Conservation (phyloP, 2,888 invertebrate species). For the Heteropelma amictum region DNA sequence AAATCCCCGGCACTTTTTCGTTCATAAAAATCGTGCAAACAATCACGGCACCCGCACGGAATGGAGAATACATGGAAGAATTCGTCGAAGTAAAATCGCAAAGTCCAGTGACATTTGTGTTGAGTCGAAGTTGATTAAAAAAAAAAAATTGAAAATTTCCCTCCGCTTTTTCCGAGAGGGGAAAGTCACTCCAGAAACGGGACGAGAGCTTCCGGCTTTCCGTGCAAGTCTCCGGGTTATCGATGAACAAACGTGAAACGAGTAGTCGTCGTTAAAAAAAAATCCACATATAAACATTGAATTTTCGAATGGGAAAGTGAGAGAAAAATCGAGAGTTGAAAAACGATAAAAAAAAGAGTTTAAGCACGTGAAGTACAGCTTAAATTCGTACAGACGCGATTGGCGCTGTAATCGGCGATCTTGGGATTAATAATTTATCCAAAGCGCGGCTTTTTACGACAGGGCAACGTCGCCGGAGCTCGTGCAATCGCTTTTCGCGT, state of each 20-base stretch:
- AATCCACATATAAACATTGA: not conserved
- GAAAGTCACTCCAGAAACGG: too few relatives aligned
- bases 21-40: too few relatives aligned
- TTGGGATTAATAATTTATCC: not conserved
- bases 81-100: slow-evolving; percentile 1
- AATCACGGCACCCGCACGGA: too few relatives aligned
- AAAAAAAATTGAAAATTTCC: not conserved
- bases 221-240: too few relatives aligned
- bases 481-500: slow-evolving; percentile 45
- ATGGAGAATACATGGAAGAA: not conserved
- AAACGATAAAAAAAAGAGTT: slow-evolving; percentile 45
- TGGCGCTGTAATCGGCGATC: slow-evolving; percentile 7
- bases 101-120: slow-evolving; percentile 32
- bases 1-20: too few relatives aligned
- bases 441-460: too few relatives aligned
- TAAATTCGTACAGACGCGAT: slow-evolving; percentile 58
- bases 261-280: not conserved
- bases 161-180: too few relatives aligned
- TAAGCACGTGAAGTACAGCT: slow-evolving; percentile 61
- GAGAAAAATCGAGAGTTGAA: not conserved
- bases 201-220: too few relatives aligned
- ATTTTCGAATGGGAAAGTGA: not conserved
- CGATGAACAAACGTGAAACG: too few relatives aligned
- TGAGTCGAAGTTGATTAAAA: not conserved
- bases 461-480: too few relatives aligned